Evolutionary conservation across 1,140 invertebrate genomes (phyloP), one percentile per base, ranked within the genome.

Genomic region (Heliconius congener): DNA sequence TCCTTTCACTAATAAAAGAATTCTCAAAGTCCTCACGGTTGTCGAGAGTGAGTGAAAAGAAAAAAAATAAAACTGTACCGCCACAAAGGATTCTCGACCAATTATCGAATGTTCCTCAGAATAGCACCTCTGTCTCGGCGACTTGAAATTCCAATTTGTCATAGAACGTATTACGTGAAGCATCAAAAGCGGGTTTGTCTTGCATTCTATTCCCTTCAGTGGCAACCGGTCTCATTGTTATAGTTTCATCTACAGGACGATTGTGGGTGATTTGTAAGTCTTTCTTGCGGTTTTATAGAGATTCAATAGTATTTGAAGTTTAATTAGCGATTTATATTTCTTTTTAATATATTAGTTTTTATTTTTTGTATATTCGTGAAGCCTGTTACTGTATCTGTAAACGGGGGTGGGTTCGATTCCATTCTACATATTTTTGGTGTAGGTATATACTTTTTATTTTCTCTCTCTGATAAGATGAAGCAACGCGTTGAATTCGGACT

Each of bases 111-210:
- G 78, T 80, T 71, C 78, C 11, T 30, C 55, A 80, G 78, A 79
- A 82, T 71, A 80, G 81, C 78, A 75, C 72, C 81, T 82, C 78
- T 80, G 77, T 74, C 77, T 74, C 78, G 76, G 73, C 79, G 71
- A 79, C 57, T 81, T 83, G 79, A 76, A 81, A 76, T 83, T 83
- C 74, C 82, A 83, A 83, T 78, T 83, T 81, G 82, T 83, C 81
- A 78, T 86, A 90, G 82, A 88, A 86, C 84, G 85, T 86, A 89
- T 87, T 87, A 88, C 85, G 75, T 57, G 55, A 73, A 80, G 76
- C 82, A 90, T 76, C 86, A 86, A 89, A 84, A 81, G 84, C 74
- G 30, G 86, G 82, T 80, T 83, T 83, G 78, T 80, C 82, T 82
- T 82, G 77, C 77, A 80, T 83, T 82, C 77, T 74, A 42, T 78